Evolutionary conservation across 1,140 invertebrate species (phyloP).

Genomic region (Apolygus lucorum): DNA sequence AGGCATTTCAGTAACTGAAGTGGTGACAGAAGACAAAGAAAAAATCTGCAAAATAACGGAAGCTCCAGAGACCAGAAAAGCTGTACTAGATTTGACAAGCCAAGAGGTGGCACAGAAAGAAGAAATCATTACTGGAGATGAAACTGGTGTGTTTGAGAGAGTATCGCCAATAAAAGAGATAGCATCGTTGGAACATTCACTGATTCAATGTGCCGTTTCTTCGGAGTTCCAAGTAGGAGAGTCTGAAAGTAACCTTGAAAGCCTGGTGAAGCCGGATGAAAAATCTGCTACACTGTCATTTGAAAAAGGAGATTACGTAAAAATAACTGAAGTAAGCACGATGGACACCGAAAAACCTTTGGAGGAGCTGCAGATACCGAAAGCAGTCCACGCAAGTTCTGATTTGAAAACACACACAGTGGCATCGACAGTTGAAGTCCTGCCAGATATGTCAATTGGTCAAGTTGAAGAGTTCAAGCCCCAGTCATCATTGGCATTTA

Average conservation of each 20-base stretch:
- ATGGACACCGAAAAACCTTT: slow-evolving; percentile 41
- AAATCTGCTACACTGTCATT: slow-evolving; percentile 30
- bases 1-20: slow-evolving; percentile 42
- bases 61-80: slow-evolving; percentile 30
- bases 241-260: slow-evolving; percentile 31
- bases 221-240: slow-evolving; percentile 46
- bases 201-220: slow-evolving; percentile 45
- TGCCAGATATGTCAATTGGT: slow-evolving; percentile 38
- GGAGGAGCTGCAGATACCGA: slow-evolving; percentile 30
- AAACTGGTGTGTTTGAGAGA: slow-evolving; percentile 31
- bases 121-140: slow-evolving; percentile 33
- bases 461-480: slow-evolving; percentile 38
- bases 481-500: slow-evolving; percentile 39
- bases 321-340: slow-evolving; percentile 30
- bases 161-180: slow-evolving; percentile 30
- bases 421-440: slow-evolving; percentile 45
- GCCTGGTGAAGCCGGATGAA: slow-evolving; percentile 27
- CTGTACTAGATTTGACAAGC: slow-evolving; percentile 37
- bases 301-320: slow-evolving; percentile 31
- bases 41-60: slow-evolving; percentile 29
- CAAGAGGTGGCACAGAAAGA: slow-evolving; percentile 36
- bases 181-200: slow-evolving; percentile 36
- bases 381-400: slow-evolving; percentile 40
- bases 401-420: slow-evolving; percentile 44
- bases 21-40: slow-evolving; percentile 43